phyloP scores from a whole-genome alignment of 2,113 vertebrate species.

The Kobus ellipsiprymnus region DNA sequence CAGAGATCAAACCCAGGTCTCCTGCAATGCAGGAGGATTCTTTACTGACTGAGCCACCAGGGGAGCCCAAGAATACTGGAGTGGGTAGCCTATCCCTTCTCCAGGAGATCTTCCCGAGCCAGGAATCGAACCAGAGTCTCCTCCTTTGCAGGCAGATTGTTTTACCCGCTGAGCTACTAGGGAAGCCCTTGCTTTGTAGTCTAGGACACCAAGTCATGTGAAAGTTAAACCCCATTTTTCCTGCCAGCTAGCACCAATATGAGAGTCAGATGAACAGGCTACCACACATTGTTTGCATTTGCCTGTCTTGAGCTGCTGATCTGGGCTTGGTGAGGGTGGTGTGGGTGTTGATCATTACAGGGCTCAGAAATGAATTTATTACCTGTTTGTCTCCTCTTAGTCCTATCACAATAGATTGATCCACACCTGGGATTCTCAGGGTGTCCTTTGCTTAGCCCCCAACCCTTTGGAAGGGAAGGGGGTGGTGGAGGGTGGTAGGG shows the following conservation, averaged over 20 bases:
- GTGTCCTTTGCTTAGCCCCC: slow-evolving; percentile 36
- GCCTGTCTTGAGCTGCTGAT: neutral
- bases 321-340: neutral
- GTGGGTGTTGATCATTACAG: neutral
- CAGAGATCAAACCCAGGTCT: neutral
- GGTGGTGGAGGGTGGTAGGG: neutral
- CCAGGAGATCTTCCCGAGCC: neutral
- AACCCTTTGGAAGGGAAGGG: neutral
- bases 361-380: neutral
- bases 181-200: neutral
- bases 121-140: neutral
- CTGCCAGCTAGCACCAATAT: neutral
- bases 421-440: slow-evolving; percentile 14
- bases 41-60: neutral
- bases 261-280: neutral
- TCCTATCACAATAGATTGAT: slow-evolving; percentile 26
- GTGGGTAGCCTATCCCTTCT: neutral
- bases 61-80: neutral
- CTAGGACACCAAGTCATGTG: neutral
- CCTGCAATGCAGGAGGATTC: neutral
- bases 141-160: neutral
- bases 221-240: neutral
- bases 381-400: neutral
- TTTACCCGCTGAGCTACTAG: neutral
- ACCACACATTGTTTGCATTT: neutral